Percentiles rank a stretch among this genome's conserved stretches.
phyloP scores from a whole-genome alignment of 2,113 vertebrate species.

The human (Homo sapiens) region GRCh38 chr5:122344001-122344500 shows the following conservation, averaged over 20 bases:
- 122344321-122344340: slow-evolving; percentile 53
- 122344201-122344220: slow-evolving; percentile 28
- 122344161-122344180: background rate
- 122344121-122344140: background rate
- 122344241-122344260: slow-evolving; percentile 61
- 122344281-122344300: background rate
- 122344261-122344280: slow-evolving; percentile 48
- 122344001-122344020: background rate
- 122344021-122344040: background rate
- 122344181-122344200: background rate
- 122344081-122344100: background rate
- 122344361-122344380: slow-evolving; percentile 11
- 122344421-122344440: slow-evolving; percentile 62
- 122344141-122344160: background rate
- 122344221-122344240: slow-evolving; percentile 13
- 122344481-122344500: slow-evolving; percentile 51
- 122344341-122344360: slow-evolving; percentile 38
- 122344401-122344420: slow-evolving; percentile 59
- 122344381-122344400: slow-evolving; percentile 53
- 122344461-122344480: slow-evolving; percentile 63
- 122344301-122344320: slow-evolving; percentile 39
- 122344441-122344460: slow-evolving; percentile 57
- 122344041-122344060: background rate
- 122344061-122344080: background rate
- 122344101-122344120: background rate